These are phyloP conservation scores for Eubucco bourcierii DNA, from an alignment of 2,113 vertebrate genomes.

Conservation along the genomic window DNA sequence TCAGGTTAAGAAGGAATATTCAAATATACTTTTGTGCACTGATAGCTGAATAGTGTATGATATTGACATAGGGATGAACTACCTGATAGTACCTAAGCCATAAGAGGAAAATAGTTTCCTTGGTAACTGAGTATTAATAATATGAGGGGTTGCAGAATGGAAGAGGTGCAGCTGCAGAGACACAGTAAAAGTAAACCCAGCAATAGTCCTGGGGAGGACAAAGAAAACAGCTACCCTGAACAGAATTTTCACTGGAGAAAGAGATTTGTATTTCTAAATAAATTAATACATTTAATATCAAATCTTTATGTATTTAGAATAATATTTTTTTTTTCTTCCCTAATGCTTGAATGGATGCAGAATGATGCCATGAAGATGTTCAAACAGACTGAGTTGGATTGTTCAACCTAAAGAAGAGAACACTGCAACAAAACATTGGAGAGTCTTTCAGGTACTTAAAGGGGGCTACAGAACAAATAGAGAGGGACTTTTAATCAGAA, in stretches of 20 bases:
- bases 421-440: background rate
- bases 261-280: background rate
- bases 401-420: background rate
- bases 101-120: background rate
- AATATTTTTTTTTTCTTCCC: background rate
- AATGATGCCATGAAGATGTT: background rate
- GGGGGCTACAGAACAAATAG: background rate
- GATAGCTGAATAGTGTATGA: background rate
- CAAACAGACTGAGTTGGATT: background rate
- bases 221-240: background rate
- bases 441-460: background rate
- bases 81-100: background rate
- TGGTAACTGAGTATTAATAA: background rate
- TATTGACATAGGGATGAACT: background rate
- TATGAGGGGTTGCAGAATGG: accelerated
- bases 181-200: background rate
- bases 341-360: background rate
- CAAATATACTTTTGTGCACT: background rate
- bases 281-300: background rate
- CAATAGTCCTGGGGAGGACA: background rate
- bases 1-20: background rate
- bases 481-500: background rate
- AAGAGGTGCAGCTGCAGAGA: background rate
- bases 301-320: background rate
- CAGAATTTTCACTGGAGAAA: background rate